Conservation (phyloP, 2,113 vertebrate species). For the Agapornis roseicollis region DNA sequence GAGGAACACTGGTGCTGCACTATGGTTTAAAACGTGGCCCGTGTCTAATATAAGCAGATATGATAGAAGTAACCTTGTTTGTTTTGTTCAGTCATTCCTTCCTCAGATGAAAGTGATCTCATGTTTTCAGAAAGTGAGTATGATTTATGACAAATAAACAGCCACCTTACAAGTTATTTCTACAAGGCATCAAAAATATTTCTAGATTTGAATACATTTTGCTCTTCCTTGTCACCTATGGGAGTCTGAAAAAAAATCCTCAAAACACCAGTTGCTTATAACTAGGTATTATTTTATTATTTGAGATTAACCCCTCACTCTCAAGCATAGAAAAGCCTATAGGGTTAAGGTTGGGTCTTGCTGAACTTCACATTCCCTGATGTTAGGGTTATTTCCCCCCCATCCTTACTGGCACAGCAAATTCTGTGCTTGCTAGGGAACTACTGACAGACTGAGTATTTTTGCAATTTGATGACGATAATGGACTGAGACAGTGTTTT, state of each 20-base stretch:
- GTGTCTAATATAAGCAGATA: background rate
- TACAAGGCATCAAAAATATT: background rate
- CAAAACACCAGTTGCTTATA: background rate
- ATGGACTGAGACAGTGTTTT: slow-evolving; percentile 17
- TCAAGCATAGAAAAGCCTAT: background rate
- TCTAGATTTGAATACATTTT: background rate
- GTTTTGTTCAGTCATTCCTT: background rate
- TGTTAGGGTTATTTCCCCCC: background rate
- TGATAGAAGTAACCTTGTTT: background rate
- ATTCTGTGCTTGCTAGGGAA: background rate
- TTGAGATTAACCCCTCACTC: background rate
- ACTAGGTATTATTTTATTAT: background rate
- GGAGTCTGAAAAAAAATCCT: background rate
- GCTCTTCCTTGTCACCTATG: background rate
- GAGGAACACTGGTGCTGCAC: background rate
- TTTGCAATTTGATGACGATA: slow-evolving; percentile 21
- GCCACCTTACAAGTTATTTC: background rate
- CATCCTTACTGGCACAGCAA: background rate
- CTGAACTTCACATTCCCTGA: background rate
- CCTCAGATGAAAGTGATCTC: background rate
- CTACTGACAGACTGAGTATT: background rate
- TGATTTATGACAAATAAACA: background rate
- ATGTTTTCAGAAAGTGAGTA: background rate
- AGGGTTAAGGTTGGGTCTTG: background rate
- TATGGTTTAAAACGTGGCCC: background rate